Conservation (phyloP, 2,888 invertebrate genomes). For the Buathra laborator region DNA sequence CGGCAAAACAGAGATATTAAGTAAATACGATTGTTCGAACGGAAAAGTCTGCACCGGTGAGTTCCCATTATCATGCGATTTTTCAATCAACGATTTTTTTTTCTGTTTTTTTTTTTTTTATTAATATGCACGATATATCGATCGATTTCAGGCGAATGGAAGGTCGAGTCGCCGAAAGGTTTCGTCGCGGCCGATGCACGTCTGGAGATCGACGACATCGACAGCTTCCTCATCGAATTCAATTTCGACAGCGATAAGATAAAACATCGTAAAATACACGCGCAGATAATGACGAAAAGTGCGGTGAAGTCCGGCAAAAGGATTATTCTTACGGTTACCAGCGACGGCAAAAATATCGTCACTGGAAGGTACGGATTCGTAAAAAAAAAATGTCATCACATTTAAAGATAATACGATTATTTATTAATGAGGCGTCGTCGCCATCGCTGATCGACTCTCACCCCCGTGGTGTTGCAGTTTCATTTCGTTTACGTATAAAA, state of each 20-base stretch:
- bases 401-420: not conserved
- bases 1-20: conserved; percentile 83
- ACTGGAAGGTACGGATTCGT: conserved; percentile 88
- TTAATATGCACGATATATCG: not conserved
- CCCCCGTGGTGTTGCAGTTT: conserved; percentile 53
- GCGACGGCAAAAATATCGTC: conserved; percentile 89
- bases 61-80: not conserved
- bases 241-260: conserved; percentile 89
- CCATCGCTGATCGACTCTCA: conserved; percentile 38
- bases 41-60: conserved; percentile 88
- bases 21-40: conserved; percentile 86
- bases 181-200: conserved; percentile 86
- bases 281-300: conserved; percentile 89
- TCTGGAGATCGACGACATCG: conserved; percentile 87
- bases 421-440: not conserved
- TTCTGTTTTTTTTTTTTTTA: not conserved
- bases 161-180: conserved; percentile 82
- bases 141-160: conserved; percentile 77
- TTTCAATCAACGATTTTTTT: no score
- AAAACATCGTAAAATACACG: conserved; percentile 88
- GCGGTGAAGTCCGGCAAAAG: conserved; percentile 87
- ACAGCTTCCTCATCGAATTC: conserved; percentile 88
- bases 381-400: no score
- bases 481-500: conserved; percentile 60
- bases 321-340: conserved; percentile 88